These are phyloP conservation scores for Palaemon carinicauda DNA, from an alignment of 1,140 invertebrate species.

Conservation along the genomic window DNA sequence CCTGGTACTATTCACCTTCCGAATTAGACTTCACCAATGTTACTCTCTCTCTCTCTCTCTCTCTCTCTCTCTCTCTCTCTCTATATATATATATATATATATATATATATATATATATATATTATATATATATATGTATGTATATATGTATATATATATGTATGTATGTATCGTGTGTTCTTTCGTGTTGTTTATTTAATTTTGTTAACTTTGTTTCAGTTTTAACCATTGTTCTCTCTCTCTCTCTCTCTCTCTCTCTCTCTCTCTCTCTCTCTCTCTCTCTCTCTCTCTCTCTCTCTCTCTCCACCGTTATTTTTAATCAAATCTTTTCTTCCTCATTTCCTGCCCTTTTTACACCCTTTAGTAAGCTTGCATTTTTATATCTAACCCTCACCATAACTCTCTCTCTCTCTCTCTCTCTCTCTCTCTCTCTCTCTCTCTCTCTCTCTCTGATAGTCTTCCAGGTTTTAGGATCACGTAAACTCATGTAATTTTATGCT, in stretches of 20 bases:
- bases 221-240: background rate
- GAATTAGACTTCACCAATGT: background rate
- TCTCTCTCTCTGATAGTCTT: too few species aligned
- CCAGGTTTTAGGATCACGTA: too few species aligned
- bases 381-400: background rate
- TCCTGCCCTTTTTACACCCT: background rate
- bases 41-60: background rate
- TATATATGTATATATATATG: too few species aligned
- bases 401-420: slow-evolving; percentile 24
- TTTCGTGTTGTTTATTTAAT: too few species aligned
- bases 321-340: background rate
- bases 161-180: too few species aligned
- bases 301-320: background rate
- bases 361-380: background rate
- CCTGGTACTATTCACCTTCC: background rate
- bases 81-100: too few species aligned
- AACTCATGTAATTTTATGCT: too few species aligned
- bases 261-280: slow-evolving; percentile 21
- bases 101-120: too few species aligned
- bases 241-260: background rate
- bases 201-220: background rate
- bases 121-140: too few species aligned
- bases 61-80: background rate
- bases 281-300: slow-evolving; percentile 6
- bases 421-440: background rate